phyloP scores from a whole-genome alignment of 2,113 vertebrate genomes.

The Silurus meridionalis region DNA sequence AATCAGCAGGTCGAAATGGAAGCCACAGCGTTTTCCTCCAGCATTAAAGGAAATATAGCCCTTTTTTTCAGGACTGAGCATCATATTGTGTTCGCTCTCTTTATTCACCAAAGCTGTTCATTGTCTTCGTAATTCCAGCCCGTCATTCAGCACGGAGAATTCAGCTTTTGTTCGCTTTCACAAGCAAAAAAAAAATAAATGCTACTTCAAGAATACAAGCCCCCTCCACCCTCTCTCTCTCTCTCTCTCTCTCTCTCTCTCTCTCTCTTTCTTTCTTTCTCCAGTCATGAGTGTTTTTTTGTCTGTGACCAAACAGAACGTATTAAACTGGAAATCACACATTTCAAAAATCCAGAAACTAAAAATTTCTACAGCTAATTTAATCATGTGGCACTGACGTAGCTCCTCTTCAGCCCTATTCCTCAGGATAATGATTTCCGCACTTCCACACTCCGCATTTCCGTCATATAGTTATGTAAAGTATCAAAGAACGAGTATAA shows the following conservation, averaged over 20 bases:
- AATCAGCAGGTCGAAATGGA: not conserved
- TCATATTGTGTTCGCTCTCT: conserved; percentile 23
- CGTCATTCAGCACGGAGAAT: conserved; percentile 50
- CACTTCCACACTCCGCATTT: too few relatives aligned
- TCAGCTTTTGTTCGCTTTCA: conserved; percentile 45
- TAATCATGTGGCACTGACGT: not conserved
- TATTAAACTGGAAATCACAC: not conserved
- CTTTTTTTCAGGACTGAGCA: conserved; percentile 18
- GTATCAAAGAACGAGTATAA: not conserved
- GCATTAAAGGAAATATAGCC: not conserved
- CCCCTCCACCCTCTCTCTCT: not conserved
- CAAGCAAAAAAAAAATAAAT: conserved; percentile 24
- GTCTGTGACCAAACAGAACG: not conserved
- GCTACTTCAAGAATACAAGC: conserved; percentile 34
- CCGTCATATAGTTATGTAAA: not conserved
- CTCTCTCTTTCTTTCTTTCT: not conserved
- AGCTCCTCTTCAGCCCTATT: not conserved
- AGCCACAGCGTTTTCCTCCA: not conserved
- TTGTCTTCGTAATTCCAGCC: conserved; percentile 52
- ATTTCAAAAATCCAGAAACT: not conserved
- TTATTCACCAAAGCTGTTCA: conserved; percentile 47
- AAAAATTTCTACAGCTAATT: not conserved
- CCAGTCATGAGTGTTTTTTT: conserved; percentile 29
- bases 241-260: not conserved
- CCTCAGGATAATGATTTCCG: not conserved